A percentile compares a stretch with the other conserved stretches of the same genome.
phyloP scores from a whole-genome alignment of 2,113 vertebrate genomes.

The Hymenochirus boettgeri region DNA sequence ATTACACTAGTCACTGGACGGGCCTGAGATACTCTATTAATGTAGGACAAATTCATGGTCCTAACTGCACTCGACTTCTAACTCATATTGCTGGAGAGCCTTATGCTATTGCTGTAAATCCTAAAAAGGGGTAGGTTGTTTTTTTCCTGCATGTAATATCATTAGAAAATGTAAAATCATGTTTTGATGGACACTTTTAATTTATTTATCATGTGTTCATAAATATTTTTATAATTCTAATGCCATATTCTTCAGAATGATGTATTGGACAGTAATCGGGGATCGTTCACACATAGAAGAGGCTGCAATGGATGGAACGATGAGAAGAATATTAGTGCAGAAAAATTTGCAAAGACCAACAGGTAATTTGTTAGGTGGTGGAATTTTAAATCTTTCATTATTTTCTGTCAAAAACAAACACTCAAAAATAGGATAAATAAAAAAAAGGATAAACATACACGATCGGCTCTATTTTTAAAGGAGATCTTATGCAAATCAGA shows the following conservation, averaged over 20 bases:
- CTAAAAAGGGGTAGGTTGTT: conserved; percentile 77
- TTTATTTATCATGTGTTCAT: not conserved
- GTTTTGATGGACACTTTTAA: not conserved
- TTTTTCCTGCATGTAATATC: not conserved
- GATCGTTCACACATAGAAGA: conserved; percentile 95
- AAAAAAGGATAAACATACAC: too few relatives aligned
- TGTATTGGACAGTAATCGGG: conserved; percentile 97
- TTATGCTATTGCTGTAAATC: conserved; percentile 91
- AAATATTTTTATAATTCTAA: not conserved
- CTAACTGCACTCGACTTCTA: conserved; percentile 90
- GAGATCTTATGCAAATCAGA: too few relatives aligned
- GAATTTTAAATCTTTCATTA: not conserved
- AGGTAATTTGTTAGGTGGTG: conserved; percentile 55
- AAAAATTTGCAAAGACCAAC: conserved; percentile 93
- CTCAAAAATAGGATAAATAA: too few relatives aligned
- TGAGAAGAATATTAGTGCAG: conserved; percentile 85
- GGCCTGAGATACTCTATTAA: conserved; percentile 95
- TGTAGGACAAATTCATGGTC: conserved; percentile 87
- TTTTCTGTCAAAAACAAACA: too few relatives aligned
- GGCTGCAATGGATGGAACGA: conserved; percentile 90
- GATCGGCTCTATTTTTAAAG: too few relatives aligned
- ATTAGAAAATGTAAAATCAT: not conserved
- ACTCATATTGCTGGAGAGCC: conserved; percentile 94
- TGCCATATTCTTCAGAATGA: conserved; percentile 72
- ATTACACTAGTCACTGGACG: conserved; percentile 97